phyloP scores from a whole-genome alignment of 2,113 vertebrate genomes.

The Choloepus hoffmanni region DNA sequence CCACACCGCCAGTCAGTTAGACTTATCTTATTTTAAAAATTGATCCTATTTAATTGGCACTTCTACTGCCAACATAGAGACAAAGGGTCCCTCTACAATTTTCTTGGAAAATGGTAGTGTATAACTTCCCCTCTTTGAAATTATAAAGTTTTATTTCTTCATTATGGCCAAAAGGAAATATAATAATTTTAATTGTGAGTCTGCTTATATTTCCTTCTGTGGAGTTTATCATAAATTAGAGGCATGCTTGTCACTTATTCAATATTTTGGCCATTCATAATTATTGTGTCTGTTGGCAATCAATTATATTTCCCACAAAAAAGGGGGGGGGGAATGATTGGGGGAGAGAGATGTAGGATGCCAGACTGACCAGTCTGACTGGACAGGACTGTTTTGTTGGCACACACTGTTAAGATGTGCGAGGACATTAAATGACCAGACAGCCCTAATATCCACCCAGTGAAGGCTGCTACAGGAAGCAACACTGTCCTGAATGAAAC shows the following conservation, averaged over 20 bases:
- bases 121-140: neutral
- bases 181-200: neutral
- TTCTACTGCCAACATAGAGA: neutral
- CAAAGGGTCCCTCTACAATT: neutral
- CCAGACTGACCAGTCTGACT: accelerated
- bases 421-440: neutral
- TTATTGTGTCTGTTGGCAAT: neutral
- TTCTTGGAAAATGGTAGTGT: neutral
- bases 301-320: neutral
- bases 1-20: no score
- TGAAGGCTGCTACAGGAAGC: neutral
- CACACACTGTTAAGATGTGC: no score
- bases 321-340: neutral
- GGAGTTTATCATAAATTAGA: neutral
- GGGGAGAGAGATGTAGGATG: neutral
- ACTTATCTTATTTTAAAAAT: neutral
- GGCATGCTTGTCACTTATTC: neutral
- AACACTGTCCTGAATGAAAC: neutral
- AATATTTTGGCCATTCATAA: neutral
- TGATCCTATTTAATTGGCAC: neutral
- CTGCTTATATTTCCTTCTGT: neutral
- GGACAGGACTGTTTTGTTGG: no score
- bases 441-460: neutral
- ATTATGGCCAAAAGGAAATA: neutral
- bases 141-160: neutral